Base-by-base conservation (phyloP, 2,888 invertebrate species). In the Schizaphis graminum region DNA sequence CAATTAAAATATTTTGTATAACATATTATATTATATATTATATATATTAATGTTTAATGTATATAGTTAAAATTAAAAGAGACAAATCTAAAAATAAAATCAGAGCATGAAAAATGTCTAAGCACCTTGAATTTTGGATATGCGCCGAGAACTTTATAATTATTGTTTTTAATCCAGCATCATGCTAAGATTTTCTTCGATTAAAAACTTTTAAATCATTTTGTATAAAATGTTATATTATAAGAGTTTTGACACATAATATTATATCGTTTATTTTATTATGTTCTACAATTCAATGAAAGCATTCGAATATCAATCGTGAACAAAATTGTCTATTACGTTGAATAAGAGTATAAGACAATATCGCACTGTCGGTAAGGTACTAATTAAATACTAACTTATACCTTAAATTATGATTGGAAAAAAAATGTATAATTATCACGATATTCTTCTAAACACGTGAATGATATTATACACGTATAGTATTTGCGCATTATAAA, bases 71-170 rank as follows among this genome's bases (percentile, higher is more conserved):
- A 92, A 92, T 92, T 92, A 92, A 92, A 87, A 89, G 93, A 89
- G 47, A 89, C 47, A 47, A 89, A 35, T 93, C 93, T 89, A 89
- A 93, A 93, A 93, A 93, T 93, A 93, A 89, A 89, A 87, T 67
- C 41, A 35, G 67, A 88, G 91, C n/a, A 92, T 93, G 93, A 89
- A 93, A 93, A 93, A 93, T 93, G 89, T 89, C 84, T 77, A 89
- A 93, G 89, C 93, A 93, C 92, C 93, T 89, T 89, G 93, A 26
- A 93, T 57, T 84, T 93, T 93, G 93, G 93, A 93, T 89, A 84
- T 56, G 89, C 89, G 93, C 93, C 93, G 89, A 93, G 93, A 93
- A 84, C 84, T 47, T 77, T 93, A 84, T 93, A 93, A 93, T 92
- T 92, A 92, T 93, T 89, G 93, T 89, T 93, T 77, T 93, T 89